Evolutionary conservation across 2,888 invertebrate genomes (phyloP).

Genomic region (Apamea sordens): DNA sequence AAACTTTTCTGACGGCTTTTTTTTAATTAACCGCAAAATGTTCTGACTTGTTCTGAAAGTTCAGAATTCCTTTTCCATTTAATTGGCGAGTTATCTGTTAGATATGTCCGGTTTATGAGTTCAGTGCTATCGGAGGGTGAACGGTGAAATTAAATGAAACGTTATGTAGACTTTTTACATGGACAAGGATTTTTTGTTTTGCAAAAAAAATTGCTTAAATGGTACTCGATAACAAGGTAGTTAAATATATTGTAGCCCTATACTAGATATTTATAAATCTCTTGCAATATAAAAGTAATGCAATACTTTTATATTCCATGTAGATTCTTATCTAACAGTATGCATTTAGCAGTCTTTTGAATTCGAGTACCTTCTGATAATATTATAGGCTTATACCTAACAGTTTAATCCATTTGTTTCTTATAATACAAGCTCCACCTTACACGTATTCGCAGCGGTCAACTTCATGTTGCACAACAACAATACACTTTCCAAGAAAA

Average conservation of each 20-base stretch:
- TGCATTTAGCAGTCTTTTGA: background rate
- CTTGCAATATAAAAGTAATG: too few species aligned
- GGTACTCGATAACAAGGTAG: background rate
- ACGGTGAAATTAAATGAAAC: background rate
- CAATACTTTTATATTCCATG: background rate
- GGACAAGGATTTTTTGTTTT: background rate
- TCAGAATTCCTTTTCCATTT: slow-evolving; percentile 55
- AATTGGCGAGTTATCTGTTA: slow-evolving; percentile 57
- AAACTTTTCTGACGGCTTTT: slow-evolving; percentile 61
- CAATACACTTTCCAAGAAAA: background rate
- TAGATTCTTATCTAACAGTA: too few species aligned
- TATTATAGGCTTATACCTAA: background rate
- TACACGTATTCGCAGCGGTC: too few species aligned
- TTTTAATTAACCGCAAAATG: slow-evolving; percentile 68
- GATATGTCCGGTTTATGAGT: slow-evolving; percentile 18
- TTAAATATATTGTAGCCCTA: background rate
- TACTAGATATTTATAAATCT: background rate
- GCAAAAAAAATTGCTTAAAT: background rate
- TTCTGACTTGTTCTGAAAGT: slow-evolving; percentile 47
- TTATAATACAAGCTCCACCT: background rate
- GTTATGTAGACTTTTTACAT: background rate
- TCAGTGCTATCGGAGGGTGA: background rate
- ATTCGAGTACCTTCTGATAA: background rate
- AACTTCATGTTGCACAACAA: background rate
- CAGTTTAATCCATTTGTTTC: background rate